A percentile compares a stretch with the other conserved stretches of the same genome.
These are phyloP conservation scores for Echiichthys vipera DNA, from an alignment of 2,797 vertebrate genomes.

Conservation along the genomic window DNA sequence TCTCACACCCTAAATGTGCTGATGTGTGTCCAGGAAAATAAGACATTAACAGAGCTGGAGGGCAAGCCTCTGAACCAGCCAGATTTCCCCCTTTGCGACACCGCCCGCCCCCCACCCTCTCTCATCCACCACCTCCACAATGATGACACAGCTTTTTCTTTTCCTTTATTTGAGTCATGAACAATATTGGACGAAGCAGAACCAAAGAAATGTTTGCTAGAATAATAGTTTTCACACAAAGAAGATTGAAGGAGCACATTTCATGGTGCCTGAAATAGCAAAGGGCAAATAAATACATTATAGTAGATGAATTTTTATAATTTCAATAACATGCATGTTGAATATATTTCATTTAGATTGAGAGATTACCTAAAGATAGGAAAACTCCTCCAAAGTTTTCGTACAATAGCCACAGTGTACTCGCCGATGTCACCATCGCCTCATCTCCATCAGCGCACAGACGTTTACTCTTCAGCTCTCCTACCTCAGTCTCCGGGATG, in stretches of 20 bases:
- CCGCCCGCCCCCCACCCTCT: background rate
- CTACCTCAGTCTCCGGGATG: constrained; percentile 53
- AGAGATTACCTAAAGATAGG: constrained; percentile 46
- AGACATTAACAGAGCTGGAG: constrained; percentile 58
- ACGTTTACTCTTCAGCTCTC: constrained; percentile 69
- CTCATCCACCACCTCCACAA: constrained; percentile 4
- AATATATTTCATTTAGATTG: constrained; percentile 52
- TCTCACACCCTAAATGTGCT: constrained; percentile 58
- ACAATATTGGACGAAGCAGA: constrained; percentile 66
- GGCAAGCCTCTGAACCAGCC: constrained; percentile 60
- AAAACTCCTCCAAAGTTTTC: constrained; percentile 20
- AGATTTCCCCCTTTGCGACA: constrained; percentile 58
- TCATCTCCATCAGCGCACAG: constrained; percentile 74
- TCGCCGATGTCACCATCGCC: constrained; percentile 64
- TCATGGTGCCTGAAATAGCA: constrained; percentile 14
- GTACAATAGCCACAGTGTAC: constrained; percentile 66
- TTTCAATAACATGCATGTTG: constrained; percentile 33
- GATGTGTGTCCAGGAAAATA: constrained; percentile 62
- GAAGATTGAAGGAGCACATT: constrained; percentile 48
- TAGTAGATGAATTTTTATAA: background rate
- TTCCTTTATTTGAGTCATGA: constrained; percentile 65
- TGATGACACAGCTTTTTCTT: constrained; percentile 71
- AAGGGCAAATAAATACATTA: constrained; percentile 41
- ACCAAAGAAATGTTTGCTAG: constrained; percentile 44
- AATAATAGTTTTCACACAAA: constrained; percentile 36